Conservation (phyloP, 2,797 vertebrate genomes). For the Calcarius lapponicus region DNA sequence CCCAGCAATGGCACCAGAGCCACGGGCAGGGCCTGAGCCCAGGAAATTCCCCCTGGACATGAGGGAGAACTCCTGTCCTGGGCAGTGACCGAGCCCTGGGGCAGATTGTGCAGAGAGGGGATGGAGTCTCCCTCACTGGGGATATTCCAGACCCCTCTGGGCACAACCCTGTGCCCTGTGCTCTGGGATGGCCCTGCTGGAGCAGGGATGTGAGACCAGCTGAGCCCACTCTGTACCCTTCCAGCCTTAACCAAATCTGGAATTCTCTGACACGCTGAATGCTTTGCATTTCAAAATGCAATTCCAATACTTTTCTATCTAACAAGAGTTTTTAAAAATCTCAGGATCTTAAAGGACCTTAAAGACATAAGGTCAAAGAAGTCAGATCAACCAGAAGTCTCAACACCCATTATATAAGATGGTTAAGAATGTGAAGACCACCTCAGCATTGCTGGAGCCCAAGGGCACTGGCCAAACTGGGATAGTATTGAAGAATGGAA, state of each 20-base stretch:
- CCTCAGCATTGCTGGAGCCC: not conserved
- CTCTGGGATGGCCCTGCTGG: not conserved
- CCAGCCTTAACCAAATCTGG: not conserved
- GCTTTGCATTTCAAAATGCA: not conserved
- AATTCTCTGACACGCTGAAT: not conserved
- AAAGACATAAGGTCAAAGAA: not conserved
- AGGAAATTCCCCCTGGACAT: not conserved
- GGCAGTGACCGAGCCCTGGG: not conserved
- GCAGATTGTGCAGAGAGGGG: not conserved
- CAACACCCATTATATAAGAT: not conserved
- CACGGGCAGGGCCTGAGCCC: not conserved
- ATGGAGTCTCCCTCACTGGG: not conserved
- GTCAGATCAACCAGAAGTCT: not conserved
- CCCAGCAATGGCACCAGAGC: not conserved
- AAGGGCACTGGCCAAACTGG: not conserved
- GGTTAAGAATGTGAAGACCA: not conserved
- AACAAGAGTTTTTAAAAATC: not conserved
- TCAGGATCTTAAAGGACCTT: not conserved
- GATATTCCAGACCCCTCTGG: not conserved
- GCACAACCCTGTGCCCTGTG: not conserved
- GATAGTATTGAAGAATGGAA: not conserved
- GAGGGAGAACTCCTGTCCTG: not conserved
- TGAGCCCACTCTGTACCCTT: fast-evolving
- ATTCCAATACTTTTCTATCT: not conserved
- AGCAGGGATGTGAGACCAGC: not conserved